These are phyloP conservation scores for Calosoma granatense DNA, from an alignment of 1,140 invertebrate genomes.

Conservation along the genomic window DNA sequence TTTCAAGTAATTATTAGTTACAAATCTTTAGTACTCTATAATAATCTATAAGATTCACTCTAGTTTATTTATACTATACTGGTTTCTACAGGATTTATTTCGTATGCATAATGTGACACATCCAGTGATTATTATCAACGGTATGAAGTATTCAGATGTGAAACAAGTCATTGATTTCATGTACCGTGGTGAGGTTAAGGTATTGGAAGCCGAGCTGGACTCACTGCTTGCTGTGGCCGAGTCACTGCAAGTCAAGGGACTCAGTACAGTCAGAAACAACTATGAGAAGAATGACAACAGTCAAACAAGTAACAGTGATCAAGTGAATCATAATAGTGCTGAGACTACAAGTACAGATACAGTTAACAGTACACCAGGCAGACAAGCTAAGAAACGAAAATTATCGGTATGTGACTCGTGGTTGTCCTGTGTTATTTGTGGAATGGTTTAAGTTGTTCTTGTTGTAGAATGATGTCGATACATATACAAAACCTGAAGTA, in stretches of 20 bases:
- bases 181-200: slow-evolving; percentile 45
- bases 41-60: neutral
- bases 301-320: too few relatives aligned
- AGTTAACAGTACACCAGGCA: too few relatives aligned
- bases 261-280: slow-evolving; percentile 30
- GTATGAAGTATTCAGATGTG: slow-evolving; percentile 36
- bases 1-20: slow-evolving; percentile 36
- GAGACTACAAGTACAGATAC: too few relatives aligned
- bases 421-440: neutral
- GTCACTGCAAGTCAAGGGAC: slow-evolving; percentile 38
- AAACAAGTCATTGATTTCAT: slow-evolving; percentile 43
- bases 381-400: neutral
- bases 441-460: neutral
- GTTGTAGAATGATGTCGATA: neutral
- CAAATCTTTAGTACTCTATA: neutral
- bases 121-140: slow-evolving; percentile 42
- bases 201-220: slow-evolving; percentile 35
- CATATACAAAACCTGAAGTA: neutral
- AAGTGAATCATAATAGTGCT: too few relatives aligned
- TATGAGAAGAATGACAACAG: slow-evolving; percentile 22
- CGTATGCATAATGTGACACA: slow-evolving; percentile 34
- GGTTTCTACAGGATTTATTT: slow-evolving; percentile 34
- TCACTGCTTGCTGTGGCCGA: slow-evolving; percentile 34
- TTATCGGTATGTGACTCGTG: too few relatives aligned
- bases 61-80: neutral